Evolutionary conservation across 2,113 vertebrate genomes (phyloP), one percentile per base, ranked within the genome.

Genomic region (Tonatia bakeri): DNA sequence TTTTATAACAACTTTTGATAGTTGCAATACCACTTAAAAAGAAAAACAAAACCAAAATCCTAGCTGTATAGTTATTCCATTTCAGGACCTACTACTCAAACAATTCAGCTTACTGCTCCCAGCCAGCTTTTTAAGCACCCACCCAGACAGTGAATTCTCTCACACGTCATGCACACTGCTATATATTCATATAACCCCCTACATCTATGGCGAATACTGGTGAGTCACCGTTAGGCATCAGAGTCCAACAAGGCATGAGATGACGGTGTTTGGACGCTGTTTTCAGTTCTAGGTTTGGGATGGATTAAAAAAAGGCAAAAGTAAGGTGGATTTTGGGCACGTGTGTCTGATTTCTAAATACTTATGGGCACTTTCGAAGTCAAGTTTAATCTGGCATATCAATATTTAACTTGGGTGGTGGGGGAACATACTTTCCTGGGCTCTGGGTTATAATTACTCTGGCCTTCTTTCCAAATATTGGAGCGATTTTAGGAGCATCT

Each of bases 361-460:
- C 33, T 38, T 10, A 45, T 4, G 14, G 61, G 72, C 16, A 75
- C 43, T 16, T n/a, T 14, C 24, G 3, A 73, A 76, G 33, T 24
- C 38, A 28, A 33, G 82, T 89, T 98, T 98, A 99, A 98, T 99
- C 99, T 0, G 99, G 99, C 99, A 99, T 99, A 96, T 99, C 99
- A 19, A 99, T 99, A 97, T 99, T 99, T 96, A 99, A 98, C 83
- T 99, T 99, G 17, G 99, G 99, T 9, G 99, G 99, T 0, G 99
- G 99, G 85, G 99, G 99, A 0, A 99, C 99, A 0, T 99, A 99
- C 83, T 99, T 99, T 28, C 99, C 99, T 4, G 99, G 99, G 91
- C 99, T 99, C 97, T 99, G 99, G 0, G 99, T 99, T 98, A 99
- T 99, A 70, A 99, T 99, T 45, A 99, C 99, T 4, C 99, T 99